phyloP scores from a whole-genome alignment of 2,113 vertebrate genomes.

The Laticauda laticaudata region DNA sequence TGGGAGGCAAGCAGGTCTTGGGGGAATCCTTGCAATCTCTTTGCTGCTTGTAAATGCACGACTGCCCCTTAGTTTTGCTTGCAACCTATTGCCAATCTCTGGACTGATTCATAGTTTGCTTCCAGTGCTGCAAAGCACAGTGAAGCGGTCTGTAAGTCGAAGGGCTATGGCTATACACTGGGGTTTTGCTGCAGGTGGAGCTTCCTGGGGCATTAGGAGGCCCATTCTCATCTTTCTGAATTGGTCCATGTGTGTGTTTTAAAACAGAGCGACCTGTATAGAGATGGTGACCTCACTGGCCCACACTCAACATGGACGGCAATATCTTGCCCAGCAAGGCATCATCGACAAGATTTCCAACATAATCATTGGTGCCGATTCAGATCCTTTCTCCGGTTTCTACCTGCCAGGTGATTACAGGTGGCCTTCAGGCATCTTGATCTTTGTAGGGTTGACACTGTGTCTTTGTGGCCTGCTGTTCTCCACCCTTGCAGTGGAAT shows the following conservation, averaged over 20 bases:
- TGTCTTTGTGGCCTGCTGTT: not conserved
- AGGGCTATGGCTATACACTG: too few relatives aligned
- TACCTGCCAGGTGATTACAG: conserved; percentile 85
- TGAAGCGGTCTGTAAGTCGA: too few relatives aligned
- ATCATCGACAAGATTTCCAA: conserved; percentile 89
- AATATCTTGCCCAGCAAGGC: conserved; percentile 87
- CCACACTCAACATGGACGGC: conserved; percentile 81
- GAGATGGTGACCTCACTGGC: conserved; percentile 91
- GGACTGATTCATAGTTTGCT: not conserved
- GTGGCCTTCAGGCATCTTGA: not conserved
- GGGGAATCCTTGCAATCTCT: not conserved
- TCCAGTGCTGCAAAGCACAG: not conserved
- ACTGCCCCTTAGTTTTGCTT: not conserved
- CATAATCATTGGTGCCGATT: conserved; percentile 88
- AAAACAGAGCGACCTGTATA: conserved; percentile 83
- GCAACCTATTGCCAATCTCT: not conserved
- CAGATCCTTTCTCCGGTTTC: conserved; percentile 88
- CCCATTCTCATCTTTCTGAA: not conserved
- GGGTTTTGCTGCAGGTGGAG: not conserved
- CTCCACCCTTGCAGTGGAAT: not conserved
- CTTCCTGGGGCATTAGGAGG: not conserved
- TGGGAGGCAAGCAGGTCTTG: not conserved
- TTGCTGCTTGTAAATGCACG: not conserved
- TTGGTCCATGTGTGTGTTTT: conserved; percentile 8
- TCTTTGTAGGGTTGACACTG: not conserved